phyloP scores from a whole-genome alignment of 2,888 invertebrate species.

The Drosophila hawaiiensis region DNA sequence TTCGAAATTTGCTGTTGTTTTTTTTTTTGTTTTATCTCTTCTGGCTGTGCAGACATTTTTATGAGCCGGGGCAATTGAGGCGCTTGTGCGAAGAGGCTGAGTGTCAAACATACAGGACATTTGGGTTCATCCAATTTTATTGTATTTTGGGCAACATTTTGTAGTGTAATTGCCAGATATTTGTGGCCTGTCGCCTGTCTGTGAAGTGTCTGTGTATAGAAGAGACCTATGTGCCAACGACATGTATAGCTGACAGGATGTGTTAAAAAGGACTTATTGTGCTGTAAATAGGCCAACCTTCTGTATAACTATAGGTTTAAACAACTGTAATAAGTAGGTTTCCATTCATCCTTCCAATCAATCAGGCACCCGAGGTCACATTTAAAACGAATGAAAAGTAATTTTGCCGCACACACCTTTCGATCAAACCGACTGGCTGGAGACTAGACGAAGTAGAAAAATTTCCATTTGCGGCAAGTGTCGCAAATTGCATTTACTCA shows the following conservation, averaged over 20 bases:
- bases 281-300: conserved; percentile 14
- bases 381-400: conserved; percentile 46
- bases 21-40: conserved; percentile 28
- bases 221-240: conserved; percentile 33
- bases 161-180: conserved; percentile 58
- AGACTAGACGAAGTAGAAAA: conserved; percentile 61
- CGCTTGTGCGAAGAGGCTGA: conserved; percentile 1
- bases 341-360: conserved; percentile 49
- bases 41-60: conserved; percentile 71
- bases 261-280: conserved; percentile 13
- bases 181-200: conserved; percentile 44
- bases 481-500: conserved; percentile 75
- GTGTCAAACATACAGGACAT: conserved; percentile 49
- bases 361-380: conserved; percentile 37
- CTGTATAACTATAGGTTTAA: conserved; percentile 1
- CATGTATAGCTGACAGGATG: conserved; percentile 43
- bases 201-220: conserved; percentile 34
- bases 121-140: conserved; percentile 36
- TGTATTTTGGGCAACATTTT: conserved; percentile 37
- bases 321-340: background rate
- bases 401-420: conserved; percentile 43
- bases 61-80: conserved; percentile 54
- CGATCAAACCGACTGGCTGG: conserved; percentile 1
- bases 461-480: conserved; percentile 77
- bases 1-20: conserved; percentile 34